Conservation (phyloP, 2,797 vertebrate genomes). For the Dicrostonyx torquatus region DNA sequence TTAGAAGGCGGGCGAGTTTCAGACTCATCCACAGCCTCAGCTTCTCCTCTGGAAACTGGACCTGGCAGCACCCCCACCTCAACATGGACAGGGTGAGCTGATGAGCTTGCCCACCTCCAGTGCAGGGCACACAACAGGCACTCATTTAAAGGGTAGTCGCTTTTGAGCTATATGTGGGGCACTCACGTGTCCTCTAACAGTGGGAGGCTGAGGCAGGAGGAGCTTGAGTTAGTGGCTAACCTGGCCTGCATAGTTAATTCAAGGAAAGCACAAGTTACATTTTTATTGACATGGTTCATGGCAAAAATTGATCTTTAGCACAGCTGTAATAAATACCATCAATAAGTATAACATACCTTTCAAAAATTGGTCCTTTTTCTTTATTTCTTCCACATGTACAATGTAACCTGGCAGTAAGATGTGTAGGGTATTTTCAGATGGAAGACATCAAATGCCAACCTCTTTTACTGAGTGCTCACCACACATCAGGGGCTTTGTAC, state of each 20-base stretch:
- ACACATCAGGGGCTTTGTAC: neutral
- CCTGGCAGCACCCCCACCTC: too few relatives aligned
- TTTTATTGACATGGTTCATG: neutral
- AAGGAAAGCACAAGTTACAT: neutral
- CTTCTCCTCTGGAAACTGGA: neutral
- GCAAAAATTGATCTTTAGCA: neutral
- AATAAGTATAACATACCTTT: neutral
- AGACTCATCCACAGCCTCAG: neutral
- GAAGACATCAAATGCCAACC: neutral
- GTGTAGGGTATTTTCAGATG: neutral
- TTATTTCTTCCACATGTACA: neutral
- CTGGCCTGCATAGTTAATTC: neutral
- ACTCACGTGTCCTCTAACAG: neutral
- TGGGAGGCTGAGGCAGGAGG: neutral
- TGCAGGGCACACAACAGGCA: accelerated
- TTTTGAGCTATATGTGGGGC: neutral
- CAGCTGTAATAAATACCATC: neutral
- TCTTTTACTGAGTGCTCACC: neutral
- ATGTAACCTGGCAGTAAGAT: neutral
- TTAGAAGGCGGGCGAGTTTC: neutral
- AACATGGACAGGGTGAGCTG: neutral
- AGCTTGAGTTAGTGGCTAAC: neutral
- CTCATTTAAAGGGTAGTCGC: neutral
- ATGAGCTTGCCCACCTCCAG: neutral
- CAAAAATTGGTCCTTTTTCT: neutral